A percentile compares a stretch with the other conserved stretches of the same genome.
Conservation (phyloP, 2,113 vertebrate genomes). For the Crotalus horridus region DNA sequence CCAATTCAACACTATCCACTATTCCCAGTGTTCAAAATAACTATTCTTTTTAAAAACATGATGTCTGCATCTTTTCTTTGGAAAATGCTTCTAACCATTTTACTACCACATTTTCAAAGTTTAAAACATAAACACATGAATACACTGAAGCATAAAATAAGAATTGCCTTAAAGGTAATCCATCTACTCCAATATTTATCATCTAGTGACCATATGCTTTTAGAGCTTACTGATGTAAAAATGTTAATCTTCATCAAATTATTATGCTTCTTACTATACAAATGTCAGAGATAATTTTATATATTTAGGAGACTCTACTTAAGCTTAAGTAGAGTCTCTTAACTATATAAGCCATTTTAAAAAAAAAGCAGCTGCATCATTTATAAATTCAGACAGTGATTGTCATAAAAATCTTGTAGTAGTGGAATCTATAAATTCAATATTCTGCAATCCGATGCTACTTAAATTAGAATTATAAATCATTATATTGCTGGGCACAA, state of each 20-base stretch:
- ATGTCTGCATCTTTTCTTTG: not conserved
- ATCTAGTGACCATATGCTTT: not conserved
- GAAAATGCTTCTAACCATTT: not conserved
- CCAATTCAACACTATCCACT: no score
- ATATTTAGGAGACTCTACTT: not conserved
- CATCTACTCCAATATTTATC: not conserved
- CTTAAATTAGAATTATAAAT: no score
- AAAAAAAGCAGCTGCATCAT: not conserved
- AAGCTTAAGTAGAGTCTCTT: not conserved
- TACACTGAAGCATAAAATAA: not conserved
- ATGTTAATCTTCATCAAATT: not conserved
- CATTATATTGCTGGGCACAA: no score
- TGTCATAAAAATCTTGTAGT: not conserved
- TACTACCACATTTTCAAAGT: not conserved
- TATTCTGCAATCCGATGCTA: no score
- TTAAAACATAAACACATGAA: not conserved
- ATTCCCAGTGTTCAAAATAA: not conserved
- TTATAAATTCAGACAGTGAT: not conserved
- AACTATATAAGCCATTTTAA: not conserved
- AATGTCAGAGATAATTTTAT: not conserved
- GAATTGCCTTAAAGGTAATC: not conserved
- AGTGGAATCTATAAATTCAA: not conserved
- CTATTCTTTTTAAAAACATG: no score
- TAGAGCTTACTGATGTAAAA: not conserved
- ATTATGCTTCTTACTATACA: not conserved